Evolutionary conservation across 2,113 vertebrate species (phyloP).

Genomic region (Onychostruthus taczanowskii): DNA sequence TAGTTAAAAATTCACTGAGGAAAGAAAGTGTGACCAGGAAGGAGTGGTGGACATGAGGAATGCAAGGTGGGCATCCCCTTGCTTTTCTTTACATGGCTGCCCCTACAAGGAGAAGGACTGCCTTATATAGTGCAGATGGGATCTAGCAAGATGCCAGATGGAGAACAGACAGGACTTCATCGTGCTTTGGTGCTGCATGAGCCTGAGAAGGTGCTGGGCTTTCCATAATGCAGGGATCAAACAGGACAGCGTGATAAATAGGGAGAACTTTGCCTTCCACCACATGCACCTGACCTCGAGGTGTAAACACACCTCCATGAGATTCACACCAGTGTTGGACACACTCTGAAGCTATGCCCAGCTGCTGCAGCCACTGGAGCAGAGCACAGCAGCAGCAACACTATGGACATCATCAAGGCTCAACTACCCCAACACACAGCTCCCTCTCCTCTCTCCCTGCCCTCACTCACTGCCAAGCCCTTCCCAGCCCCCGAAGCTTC

Average conservation of each 20-base stretch:
- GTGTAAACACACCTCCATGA: accelerated
- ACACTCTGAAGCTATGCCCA: background rate
- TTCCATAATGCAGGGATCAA: background rate
- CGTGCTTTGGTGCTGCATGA: background rate
- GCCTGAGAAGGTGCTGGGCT: background rate
- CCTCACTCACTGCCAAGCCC: background rate
- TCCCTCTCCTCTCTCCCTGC: background rate
- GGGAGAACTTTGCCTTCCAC: background rate
- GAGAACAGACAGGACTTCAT: background rate
- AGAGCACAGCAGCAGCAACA: background rate
- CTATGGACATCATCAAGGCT: accelerated
- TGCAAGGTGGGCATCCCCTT: background rate
- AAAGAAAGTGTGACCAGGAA: background rate
- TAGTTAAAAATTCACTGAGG: background rate
- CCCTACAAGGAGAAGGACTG: background rate
- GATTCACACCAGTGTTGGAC: background rate
- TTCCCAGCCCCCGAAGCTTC: background rate
- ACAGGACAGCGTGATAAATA: background rate
- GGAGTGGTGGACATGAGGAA: background rate
- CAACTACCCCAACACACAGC: accelerated
- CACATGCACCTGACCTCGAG: accelerated
- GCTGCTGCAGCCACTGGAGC: background rate
- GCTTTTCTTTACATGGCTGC: background rate
- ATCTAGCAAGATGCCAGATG: background rate
- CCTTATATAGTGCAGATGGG: background rate